Evolutionary conservation across 2,113 vertebrate genomes (phyloP).

Genomic region (Sebastes schlegelii): DNA sequence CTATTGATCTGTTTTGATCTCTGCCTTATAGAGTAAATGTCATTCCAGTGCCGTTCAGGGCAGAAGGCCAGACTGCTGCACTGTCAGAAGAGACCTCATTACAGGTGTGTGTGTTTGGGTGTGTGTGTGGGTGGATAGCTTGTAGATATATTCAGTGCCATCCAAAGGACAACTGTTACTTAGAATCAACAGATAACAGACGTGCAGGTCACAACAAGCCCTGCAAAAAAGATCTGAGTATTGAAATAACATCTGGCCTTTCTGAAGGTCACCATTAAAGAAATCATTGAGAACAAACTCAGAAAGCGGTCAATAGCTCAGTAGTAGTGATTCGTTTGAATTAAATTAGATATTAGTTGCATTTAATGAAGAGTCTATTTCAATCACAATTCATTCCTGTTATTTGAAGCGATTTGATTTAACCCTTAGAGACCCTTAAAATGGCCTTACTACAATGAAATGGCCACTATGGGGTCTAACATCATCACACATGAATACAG

Average conservation of each 20-base stretch:
- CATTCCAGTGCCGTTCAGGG: not conserved
- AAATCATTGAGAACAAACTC: no score
- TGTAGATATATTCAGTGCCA: not conserved
- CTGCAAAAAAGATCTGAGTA: not conserved
- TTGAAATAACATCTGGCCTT: not conserved
- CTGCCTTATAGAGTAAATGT: slow-evolving; percentile 14
- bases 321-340: not conserved
- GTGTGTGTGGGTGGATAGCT: not conserved
- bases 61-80: not conserved
- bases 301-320: not conserved
- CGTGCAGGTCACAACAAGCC: not conserved
- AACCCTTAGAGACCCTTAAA: no score
- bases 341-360: not conserved
- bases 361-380: not conserved
- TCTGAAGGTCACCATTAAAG: not conserved
- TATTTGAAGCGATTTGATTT: not conserved
- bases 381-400: not conserved
- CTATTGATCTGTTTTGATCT: slow-evolving; percentile 30
- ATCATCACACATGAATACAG: no score
- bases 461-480: no score
- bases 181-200: not conserved
- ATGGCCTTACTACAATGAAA: no score
- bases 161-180: slow-evolving; percentile 26
- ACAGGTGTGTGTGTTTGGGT: slow-evolving; percentile 18
- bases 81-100: slow-evolving; percentile 19